phyloP scores from a whole-genome alignment of 2,888 invertebrate species.

The Cephus pygmeus region DNA sequence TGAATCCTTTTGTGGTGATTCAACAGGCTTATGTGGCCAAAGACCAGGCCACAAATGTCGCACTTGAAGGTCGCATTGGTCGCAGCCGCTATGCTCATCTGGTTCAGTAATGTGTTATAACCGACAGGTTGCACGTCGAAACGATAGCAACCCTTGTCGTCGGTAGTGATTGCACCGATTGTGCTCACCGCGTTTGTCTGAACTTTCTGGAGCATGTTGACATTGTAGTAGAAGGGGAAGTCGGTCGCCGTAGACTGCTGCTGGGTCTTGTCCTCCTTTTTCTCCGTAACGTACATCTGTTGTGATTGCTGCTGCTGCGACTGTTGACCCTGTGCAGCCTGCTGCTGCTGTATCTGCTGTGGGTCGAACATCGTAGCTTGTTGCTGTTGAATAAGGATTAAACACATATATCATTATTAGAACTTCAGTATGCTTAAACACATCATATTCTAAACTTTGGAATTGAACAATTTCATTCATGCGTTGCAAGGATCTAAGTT shows the following conservation, averaged over 20 bases:
- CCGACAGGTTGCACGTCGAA: constrained; percentile 70
- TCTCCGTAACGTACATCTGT: constrained; percentile 62
- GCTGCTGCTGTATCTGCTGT: constrained; percentile 74
- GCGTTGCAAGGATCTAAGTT: not conserved
- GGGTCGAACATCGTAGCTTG: constrained; percentile 62
- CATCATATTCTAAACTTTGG: not conserved
- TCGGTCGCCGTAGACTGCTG: constrained; percentile 61
- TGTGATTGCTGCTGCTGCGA: constrained; percentile 66
- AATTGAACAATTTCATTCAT: not conserved
- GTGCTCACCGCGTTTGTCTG: constrained; percentile 64
- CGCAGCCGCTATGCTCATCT: constrained; percentile 80
- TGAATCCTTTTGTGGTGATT: constrained; percentile 89
- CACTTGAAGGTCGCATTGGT: constrained; percentile 88
- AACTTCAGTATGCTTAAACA: not conserved
- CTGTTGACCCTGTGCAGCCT: constrained; percentile 72
- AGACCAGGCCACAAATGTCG: constrained; percentile 88
- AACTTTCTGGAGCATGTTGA: constrained; percentile 68
- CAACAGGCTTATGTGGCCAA: constrained; percentile 83
- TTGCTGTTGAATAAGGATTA: constrained; percentile 19
- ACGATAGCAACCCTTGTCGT: constrained; percentile 67
- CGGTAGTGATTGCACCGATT: constrained; percentile 63
- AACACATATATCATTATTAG: not conserved
- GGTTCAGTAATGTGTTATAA: constrained; percentile 87
- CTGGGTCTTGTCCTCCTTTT: constrained; percentile 61
- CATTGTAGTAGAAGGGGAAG: constrained; percentile 68